phyloP scores from a whole-genome alignment of 2,113 vertebrate species.

The Monopterus albus region DNA sequence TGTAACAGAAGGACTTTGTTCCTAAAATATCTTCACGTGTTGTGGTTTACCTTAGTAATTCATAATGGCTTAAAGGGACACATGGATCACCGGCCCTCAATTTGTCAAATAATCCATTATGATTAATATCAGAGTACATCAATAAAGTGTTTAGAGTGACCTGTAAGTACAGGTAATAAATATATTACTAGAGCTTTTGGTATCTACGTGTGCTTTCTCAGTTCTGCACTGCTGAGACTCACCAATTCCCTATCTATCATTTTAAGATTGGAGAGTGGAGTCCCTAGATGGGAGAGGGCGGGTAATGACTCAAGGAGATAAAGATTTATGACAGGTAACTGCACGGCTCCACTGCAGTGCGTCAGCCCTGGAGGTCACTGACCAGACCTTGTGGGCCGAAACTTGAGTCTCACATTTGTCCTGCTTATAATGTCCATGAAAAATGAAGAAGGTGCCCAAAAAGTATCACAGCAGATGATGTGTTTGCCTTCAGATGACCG shows the following conservation, averaged over 20 bases:
- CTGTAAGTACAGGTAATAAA: slow-evolving; percentile 2
- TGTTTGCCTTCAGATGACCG: slow-evolving; percentile 18
- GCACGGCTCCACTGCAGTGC: slow-evolving; percentile 17
- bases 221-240: background rate
- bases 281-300: slow-evolving; percentile 9
- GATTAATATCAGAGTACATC: slow-evolving; percentile 22
- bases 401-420: slow-evolving; percentile 70
- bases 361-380: slow-evolving; percentile 49
- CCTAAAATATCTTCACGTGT: too few relatives aligned
- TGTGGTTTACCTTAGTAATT: slow-evolving; percentile 75
- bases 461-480: slow-evolving; percentile 50
- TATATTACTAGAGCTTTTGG: slow-evolving; percentile 4
- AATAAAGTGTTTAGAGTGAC: background rate
- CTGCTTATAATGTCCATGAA: slow-evolving; percentile 70
- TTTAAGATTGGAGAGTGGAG: slow-evolving; percentile 1
- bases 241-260: slow-evolving; percentile 18
- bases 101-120: background rate
- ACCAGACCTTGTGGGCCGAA: slow-evolving; percentile 60
- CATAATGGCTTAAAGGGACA: slow-evolving; percentile 48
- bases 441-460: slow-evolving; percentile 73
- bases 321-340: slow-evolving; percentile 61
- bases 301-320: slow-evolving; percentile 56
- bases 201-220: background rate
- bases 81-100: slow-evolving; percentile 27
- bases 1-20: slow-evolving; percentile 53